Conservation (phyloP, 2,113 vertebrate genomes). For the Peromyscus leucopus region DNA sequence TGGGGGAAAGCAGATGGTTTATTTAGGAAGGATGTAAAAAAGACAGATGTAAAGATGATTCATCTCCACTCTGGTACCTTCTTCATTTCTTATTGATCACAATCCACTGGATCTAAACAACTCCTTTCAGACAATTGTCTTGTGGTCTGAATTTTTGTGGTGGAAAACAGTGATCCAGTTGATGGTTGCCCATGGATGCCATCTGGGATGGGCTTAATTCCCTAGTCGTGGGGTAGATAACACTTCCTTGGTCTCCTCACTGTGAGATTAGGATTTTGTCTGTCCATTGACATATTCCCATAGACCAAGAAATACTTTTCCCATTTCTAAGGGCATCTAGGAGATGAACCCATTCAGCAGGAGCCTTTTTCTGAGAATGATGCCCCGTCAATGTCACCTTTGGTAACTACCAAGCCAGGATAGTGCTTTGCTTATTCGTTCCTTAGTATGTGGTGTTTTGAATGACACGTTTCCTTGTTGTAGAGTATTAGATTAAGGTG, state of each 20-base stretch:
- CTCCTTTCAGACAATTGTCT: not conserved
- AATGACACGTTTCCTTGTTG: not conserved
- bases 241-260: not conserved
- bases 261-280: not conserved
- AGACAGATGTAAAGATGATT: not conserved
- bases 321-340: not conserved
- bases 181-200: not conserved
- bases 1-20: slow-evolving; percentile 30
- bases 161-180: not conserved
- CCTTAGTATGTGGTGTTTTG: not conserved
- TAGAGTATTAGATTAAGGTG: too few relatives aligned
- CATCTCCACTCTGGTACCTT: not conserved
- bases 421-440: not conserved
- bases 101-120: slow-evolving; percentile 18
- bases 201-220: not conserved
- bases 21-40: slow-evolving; percentile 35
- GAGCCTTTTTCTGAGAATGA: not conserved
- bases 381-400: not conserved
- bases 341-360: not conserved
- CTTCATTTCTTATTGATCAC: slow-evolving; percentile 32
- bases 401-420: not conserved
- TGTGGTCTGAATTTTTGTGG: not conserved
- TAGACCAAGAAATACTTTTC: not conserved
- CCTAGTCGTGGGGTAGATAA: not conserved
- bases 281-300: not conserved